Percentiles rank a stretch among this genome's conserved stretches.
Conservation (phyloP, 2,888 invertebrate genomes). For the Eupithecia subumbrata region DNA sequence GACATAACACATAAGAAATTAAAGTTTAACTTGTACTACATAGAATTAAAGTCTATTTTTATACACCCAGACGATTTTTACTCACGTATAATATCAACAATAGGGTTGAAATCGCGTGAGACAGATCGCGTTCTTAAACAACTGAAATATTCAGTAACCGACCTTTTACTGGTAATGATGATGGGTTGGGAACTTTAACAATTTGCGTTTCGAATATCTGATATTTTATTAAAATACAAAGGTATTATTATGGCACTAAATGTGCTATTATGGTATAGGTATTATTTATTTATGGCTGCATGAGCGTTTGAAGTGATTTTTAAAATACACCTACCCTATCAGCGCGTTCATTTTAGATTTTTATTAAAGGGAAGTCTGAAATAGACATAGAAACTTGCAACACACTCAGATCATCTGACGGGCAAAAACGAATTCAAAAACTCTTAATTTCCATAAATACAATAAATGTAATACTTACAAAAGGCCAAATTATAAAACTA, state of each 20-base stretch:
- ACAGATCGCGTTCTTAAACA: conserved; percentile 68
- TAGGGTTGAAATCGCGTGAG: conserved; percentile 65
- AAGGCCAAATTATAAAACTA: too few relatives aligned
- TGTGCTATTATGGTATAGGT: background rate
- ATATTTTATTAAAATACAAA: conserved; percentile 14
- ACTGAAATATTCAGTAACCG: conserved; percentile 77
- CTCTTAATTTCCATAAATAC: too few relatives aligned
- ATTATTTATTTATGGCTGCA: background rate
- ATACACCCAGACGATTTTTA: conserved; percentile 20
- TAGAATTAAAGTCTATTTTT: conserved; percentile 21
- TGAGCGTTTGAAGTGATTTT: background rate
- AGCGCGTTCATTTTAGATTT: background rate
- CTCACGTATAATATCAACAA: conserved; percentile 32
- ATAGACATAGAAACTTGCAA: too few relatives aligned
- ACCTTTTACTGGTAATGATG: conserved; percentile 77
- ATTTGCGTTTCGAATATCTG: conserved; percentile 49
- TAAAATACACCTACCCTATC: background rate
- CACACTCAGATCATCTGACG: too few relatives aligned
- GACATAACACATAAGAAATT: background rate
- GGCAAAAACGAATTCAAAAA: too few relatives aligned
- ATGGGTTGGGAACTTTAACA: conserved; percentile 75
- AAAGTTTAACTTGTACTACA: background rate
- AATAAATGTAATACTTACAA: too few relatives aligned
- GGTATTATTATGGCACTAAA: background rate
- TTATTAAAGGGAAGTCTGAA: background rate